These are phyloP conservation scores for Mesoligia furuncula DNA, from an alignment of 2,888 invertebrate species.

Conservation along the genomic window DNA sequence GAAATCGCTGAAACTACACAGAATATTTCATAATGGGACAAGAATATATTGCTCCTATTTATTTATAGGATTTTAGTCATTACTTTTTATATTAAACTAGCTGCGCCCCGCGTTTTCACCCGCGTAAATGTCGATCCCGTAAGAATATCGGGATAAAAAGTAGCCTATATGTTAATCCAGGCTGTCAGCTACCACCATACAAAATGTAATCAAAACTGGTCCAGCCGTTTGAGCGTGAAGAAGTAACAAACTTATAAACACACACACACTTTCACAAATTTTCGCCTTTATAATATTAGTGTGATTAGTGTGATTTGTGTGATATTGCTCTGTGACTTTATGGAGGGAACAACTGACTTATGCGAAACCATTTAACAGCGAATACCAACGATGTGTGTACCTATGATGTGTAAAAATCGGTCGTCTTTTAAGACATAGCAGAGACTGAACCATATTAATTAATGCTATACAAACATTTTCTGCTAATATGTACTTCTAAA, in stretches of 20 bases:
- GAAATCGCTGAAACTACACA: slow-evolving; percentile 43
- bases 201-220: too few species aligned
- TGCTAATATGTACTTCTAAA: not conserved
- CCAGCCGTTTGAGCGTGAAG: too few species aligned
- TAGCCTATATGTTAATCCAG: too few species aligned
- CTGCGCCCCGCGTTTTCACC: too few species aligned
- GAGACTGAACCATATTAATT: not conserved
- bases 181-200: too few species aligned
- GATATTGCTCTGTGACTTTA: not conserved
- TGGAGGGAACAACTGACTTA: not conserved
- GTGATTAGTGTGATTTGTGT: too few species aligned
- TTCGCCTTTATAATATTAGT: too few species aligned
- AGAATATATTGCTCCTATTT: slow-evolving; percentile 2
- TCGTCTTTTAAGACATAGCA: not conserved
- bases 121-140: too few species aligned
- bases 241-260: too few species aligned
- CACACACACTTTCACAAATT: too few species aligned
- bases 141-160: too few species aligned
- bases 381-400: not conserved
- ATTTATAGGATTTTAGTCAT: not conserved
- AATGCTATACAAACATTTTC: not conserved
- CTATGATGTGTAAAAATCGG: not conserved
- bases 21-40: slow-evolving; percentile 13
- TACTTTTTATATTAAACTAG: not conserved
- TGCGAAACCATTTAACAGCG: not conserved